These are phyloP conservation scores for Coptotermes formosanus DNA, from an alignment of 1,140 invertebrate species.

Conservation along the genomic window DNA sequence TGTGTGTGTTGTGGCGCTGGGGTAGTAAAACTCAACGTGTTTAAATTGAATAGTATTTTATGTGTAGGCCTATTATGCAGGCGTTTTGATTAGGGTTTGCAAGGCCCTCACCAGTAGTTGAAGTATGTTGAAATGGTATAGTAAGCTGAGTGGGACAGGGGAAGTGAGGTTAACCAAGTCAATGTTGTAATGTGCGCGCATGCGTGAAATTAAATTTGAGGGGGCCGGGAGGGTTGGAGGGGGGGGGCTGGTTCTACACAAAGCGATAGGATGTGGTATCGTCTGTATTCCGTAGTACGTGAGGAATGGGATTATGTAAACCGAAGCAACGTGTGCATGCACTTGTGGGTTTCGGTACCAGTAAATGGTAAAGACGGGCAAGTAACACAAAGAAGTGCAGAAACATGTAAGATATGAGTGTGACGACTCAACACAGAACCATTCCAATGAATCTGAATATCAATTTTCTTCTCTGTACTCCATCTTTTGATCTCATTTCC, in stretches of 20 bases:
- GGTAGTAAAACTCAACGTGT: not conserved
- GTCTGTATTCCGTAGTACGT: not conserved
- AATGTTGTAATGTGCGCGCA: slow-evolving; percentile 24
- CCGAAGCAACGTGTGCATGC: not conserved
- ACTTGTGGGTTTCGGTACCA: not conserved
- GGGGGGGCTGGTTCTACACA: not conserved
- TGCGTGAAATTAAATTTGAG: slow-evolving; percentile 26
- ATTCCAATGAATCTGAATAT: slow-evolving; percentile 23
- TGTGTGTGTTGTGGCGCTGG: not conserved
- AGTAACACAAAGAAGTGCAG: not conserved
- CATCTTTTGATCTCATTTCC: not conserved
- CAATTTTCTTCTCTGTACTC: slow-evolving; percentile 1
- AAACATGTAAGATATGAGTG: not conserved
- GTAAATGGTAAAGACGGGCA: not conserved
- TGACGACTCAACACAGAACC: not conserved
- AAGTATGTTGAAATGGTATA: not conserved
- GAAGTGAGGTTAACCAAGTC: not conserved
- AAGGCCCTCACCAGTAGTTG: not conserved
- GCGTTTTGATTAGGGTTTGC: not conserved
- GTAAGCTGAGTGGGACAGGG: not conserved
- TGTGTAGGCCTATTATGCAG: not conserved
- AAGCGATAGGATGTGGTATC: not conserved
- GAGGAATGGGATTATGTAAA: not conserved
- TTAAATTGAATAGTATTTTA: not conserved
- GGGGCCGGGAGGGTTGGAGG: too few relatives aligned